Conservation (phyloP, 2,113 vertebrate genomes). For the Indri indri region DNA sequence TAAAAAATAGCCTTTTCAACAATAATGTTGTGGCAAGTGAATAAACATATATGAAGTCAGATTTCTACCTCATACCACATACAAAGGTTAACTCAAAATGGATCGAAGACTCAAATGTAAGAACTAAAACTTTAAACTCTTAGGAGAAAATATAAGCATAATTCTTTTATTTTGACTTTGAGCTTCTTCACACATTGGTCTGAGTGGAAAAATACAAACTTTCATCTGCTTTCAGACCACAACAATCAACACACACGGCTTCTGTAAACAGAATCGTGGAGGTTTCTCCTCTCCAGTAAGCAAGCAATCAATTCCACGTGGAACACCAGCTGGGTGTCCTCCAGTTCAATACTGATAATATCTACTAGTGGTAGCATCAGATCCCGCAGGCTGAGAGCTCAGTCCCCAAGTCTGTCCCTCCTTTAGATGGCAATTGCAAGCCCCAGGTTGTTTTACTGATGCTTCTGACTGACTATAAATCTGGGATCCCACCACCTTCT, state of each 20-base stretch:
- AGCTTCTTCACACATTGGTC: neutral
- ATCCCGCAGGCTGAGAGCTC: neutral
- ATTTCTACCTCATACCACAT: neutral
- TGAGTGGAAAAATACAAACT: neutral
- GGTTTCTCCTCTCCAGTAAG: neutral
- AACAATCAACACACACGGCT: neutral
- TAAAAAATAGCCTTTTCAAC: neutral
- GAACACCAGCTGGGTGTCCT: neutral
- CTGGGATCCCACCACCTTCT: neutral
- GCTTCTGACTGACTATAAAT: neutral
- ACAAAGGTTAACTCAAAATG: neutral
- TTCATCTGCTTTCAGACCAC: neutral
- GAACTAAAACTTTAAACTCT: neutral
- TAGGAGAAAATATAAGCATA: neutral
- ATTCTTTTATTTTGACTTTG: neutral
- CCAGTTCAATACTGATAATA: neutral
- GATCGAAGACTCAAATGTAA: neutral
- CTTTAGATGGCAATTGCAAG: neutral
- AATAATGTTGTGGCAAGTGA: neutral
- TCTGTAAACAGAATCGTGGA: neutral
- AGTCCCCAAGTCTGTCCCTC: neutral
- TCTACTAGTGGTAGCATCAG: neutral
- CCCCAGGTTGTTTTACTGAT: neutral
- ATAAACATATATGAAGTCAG: neutral
- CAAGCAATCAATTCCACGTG: neutral